phyloP scores from a whole-genome alignment of 2,797 vertebrate species.

The Smutsia temminckii region DNA sequence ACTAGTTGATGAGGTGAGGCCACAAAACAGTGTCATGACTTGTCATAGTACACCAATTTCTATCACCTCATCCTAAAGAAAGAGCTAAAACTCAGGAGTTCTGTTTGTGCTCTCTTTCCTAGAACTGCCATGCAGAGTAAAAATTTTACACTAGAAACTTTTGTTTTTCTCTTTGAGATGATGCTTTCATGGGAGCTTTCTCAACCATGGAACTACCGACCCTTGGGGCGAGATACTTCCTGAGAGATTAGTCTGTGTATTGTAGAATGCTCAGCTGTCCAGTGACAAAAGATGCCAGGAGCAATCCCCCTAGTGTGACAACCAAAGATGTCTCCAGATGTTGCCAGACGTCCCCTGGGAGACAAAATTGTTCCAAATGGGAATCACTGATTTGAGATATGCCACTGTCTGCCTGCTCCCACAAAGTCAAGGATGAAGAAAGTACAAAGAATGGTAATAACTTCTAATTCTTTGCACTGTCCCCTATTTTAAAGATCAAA shows the following conservation, averaged over 20 bases:
- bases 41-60: neutral
- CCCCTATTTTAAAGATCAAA: neutral
- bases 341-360: neutral
- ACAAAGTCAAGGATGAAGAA: neutral
- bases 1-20: neutral
- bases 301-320: neutral
- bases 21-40: neutral
- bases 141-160: neutral
- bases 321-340: constrained; percentile 10
- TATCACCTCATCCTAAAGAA: neutral
- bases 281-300: neutral
- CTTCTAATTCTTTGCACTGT: neutral
- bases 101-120: neutral
- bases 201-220: neutral
- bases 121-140: neutral
- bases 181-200: neutral
- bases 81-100: neutral
- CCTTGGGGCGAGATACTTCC: neutral
- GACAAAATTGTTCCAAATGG: neutral
- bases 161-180: neutral
- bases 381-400: neutral
- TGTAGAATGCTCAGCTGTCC: neutral
- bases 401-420: neutral
- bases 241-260: neutral
- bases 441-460: neutral